A percentile compares a stretch with the other conserved stretches of the same genome.
Evolutionary conservation across 2,888 invertebrate species (phyloP).

Genomic region (Chelonus formosanus): DNA sequence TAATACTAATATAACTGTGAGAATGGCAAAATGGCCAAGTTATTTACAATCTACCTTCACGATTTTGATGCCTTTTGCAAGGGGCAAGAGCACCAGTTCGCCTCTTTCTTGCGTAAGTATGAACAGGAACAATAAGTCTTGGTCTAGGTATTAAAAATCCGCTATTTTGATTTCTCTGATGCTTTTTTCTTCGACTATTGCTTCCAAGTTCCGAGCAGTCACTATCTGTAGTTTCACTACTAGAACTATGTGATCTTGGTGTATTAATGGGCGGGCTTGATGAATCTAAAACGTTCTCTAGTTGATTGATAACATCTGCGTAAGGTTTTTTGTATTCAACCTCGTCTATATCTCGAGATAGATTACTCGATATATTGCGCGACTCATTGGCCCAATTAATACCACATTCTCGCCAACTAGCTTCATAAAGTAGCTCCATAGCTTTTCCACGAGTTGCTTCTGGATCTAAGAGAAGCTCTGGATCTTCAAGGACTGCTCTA

Average conservation of each 20-base stretch:
- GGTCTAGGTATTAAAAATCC: slow-evolving; percentile 84
- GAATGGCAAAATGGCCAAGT: no score
- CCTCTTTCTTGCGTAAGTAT: slow-evolving; percentile 83
- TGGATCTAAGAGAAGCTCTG: slow-evolving; percentile 75
- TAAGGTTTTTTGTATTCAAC: slow-evolving; percentile 42
- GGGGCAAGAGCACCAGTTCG: slow-evolving; percentile 80
- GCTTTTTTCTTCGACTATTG: slow-evolving; percentile 39
- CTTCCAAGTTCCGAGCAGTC: slow-evolving; percentile 53
- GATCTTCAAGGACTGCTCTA: slow-evolving; percentile 75
- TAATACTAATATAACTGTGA: no score
- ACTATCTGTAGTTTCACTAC: slow-evolving; percentile 53
- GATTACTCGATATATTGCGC: slow-evolving; percentile 27
- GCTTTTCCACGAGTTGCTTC: slow-evolving; percentile 74
- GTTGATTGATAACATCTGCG: slow-evolving; percentile 50
- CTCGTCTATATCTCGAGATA: slow-evolving; percentile 31
- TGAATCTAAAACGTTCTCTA: slow-evolving; percentile 51
- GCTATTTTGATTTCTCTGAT: slow-evolving; percentile 42
- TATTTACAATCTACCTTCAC: slow-evolving; percentile 27
- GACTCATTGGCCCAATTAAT: slow-evolving; percentile 56
- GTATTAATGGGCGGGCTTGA: slow-evolving; percentile 20
- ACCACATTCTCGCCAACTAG: slow-evolving; percentile 79
- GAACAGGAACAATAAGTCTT: slow-evolving; percentile 86
- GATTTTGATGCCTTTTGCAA: slow-evolving; percentile 50
- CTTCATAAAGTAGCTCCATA: slow-evolving; percentile 83
- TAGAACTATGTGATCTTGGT: slow-evolving; percentile 48